phyloP scores from a whole-genome alignment of 2,888 invertebrate genomes.

The Eupithecia pulchellata region DNA sequence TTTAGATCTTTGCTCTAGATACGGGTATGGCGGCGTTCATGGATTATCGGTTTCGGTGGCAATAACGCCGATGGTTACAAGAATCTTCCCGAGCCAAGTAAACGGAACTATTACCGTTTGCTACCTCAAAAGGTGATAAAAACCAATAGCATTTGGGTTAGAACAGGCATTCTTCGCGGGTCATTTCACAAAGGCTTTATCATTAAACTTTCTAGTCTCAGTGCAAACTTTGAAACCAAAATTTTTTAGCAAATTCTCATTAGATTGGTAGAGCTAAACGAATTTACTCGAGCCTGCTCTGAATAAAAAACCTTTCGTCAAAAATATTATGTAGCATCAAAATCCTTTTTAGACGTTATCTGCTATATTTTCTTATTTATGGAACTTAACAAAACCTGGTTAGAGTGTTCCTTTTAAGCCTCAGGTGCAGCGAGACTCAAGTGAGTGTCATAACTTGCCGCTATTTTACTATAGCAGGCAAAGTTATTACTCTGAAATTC shows the following conservation, averaged over 20 bases:
- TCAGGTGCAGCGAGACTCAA: conserved; percentile 52
- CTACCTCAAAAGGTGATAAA: conserved; percentile 29
- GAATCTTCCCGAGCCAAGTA: conserved; percentile 24
- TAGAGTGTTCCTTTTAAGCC: conserved; percentile 57
- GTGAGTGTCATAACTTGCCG: conserved; percentile 51
- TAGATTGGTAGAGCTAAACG: conserved; percentile 26
- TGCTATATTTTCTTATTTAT: conserved; percentile 53
- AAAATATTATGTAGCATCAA: conserved; percentile 23
- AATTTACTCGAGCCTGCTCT: conserved; percentile 20
- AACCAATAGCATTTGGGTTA: conserved; percentile 21
- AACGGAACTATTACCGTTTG: conserved; percentile 31
- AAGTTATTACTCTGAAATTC: neutral
- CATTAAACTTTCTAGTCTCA: conserved; percentile 26
- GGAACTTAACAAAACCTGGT: conserved; percentile 44
- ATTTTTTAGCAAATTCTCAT: conserved; percentile 38
- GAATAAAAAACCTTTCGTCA: conserved; percentile 29
- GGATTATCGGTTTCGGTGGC: conserved; percentile 27
- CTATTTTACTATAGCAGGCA: conserved; percentile 44
- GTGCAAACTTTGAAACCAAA: conserved; percentile 19
- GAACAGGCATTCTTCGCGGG: conserved; percentile 19
- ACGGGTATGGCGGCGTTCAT: conserved; percentile 13
- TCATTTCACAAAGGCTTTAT: conserved; percentile 19
- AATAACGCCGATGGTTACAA: conserved; percentile 23
- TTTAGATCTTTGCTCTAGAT: conserved; percentile 15
- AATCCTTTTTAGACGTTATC: conserved; percentile 38